Percentiles rank a stretch among this genome's conserved stretches.
Conservation (phyloP, 2,113 vertebrate genomes). For the Psephotus haematonotus region DNA sequence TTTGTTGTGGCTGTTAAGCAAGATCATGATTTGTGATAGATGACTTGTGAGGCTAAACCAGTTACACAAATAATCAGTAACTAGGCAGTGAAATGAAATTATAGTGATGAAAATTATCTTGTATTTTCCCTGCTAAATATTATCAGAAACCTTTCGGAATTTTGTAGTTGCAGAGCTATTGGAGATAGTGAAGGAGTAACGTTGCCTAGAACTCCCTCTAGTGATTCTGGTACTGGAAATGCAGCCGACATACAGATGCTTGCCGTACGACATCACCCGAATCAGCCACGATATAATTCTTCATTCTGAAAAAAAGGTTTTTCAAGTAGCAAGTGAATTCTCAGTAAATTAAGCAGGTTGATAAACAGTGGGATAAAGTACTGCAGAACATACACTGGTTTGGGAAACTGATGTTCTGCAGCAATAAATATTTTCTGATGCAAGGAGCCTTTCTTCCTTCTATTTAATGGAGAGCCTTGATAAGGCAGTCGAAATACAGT, state of each 20-base stretch:
- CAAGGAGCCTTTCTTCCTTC: not conserved
- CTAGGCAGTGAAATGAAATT: not conserved
- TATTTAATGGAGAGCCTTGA: not conserved
- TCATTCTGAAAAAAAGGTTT: not conserved
- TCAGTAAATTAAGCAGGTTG: not conserved
- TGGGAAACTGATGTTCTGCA: not conserved
- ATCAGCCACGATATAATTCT: not conserved
- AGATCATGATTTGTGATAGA: not conserved
- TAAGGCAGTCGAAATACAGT: not conserved
- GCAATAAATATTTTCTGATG: not conserved
- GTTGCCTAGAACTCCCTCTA: conserved; percentile 54
- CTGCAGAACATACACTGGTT: not conserved
- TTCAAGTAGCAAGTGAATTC: not conserved
- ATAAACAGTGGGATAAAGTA: not conserved
- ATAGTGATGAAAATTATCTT: not conserved
- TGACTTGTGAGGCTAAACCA: not conserved
- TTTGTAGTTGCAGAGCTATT: not conserved
- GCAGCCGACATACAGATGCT: not conserved
- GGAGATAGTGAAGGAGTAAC: not conserved
- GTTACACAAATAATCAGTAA: not conserved
- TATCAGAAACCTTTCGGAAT: not conserved
- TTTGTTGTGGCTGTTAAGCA: not conserved
- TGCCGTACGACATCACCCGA: not conserved
- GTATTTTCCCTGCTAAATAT: not conserved
- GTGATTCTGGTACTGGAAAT: conserved; percentile 7